phyloP scores from a whole-genome alignment of 1,140 invertebrate species.

The Adoxophyes honmai region DNA sequence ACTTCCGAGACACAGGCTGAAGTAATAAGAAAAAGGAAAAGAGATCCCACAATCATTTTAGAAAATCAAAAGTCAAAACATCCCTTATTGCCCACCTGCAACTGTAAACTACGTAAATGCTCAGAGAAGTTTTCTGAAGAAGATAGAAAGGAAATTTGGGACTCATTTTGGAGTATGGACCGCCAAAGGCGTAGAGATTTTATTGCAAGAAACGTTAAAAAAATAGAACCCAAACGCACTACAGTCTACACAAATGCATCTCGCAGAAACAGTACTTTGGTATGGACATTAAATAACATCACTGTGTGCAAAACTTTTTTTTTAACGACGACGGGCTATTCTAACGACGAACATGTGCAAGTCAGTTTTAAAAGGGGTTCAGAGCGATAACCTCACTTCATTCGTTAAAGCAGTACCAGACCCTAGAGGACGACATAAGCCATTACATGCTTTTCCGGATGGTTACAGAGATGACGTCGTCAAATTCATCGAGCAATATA shows the following conservation, averaged over 20 bases:
- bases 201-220: no score
- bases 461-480: background rate
- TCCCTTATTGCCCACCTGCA: no score
- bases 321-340: background rate
- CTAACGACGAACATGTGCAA: background rate
- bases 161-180: no score
- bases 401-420: background rate
- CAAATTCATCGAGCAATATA: conserved; percentile 3
- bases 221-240: background rate
- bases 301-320: conserved; percentile 8
- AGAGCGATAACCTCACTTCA: background rate
- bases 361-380: conserved; percentile 2
- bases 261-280: background rate
- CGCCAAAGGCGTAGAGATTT: no score
- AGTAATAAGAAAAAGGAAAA: no score
- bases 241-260: background rate
- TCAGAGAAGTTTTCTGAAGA: no score
- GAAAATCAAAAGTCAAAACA: no score
- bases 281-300: background rate
- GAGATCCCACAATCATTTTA: no score
- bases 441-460: background rate
- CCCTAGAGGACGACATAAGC: background rate
- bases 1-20: no score
- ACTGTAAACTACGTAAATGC: no score
- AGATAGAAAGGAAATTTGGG: no score